Percentiles rank a stretch among this genome's conserved stretches.
These are phyloP conservation scores for Limnephilus marmoratus DNA, from an alignment of 2,888 invertebrate species.

Conservation along the genomic window DNA sequence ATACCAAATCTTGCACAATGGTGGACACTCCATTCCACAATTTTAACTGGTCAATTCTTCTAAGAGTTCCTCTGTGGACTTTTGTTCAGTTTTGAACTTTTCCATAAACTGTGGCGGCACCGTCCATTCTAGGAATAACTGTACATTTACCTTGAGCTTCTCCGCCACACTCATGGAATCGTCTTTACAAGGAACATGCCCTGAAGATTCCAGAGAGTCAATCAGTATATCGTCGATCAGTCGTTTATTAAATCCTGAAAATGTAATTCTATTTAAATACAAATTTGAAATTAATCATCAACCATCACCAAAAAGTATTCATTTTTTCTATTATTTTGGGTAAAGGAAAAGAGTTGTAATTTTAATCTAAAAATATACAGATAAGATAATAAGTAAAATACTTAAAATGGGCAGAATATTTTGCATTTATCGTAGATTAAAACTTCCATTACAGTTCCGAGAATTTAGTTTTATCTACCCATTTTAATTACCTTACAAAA, in stretches of 20 bases:
- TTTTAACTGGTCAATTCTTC: conserved; percentile 80
- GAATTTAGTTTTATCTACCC: not conserved
- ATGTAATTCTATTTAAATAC: conserved; percentile 34
- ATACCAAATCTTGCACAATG: not conserved
- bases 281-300: not conserved
- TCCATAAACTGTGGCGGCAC: conserved; percentile 88
- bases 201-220: conserved; percentile 87
- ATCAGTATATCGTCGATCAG: conserved; percentile 89
- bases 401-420: not conserved
- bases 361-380: not conserved
- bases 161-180: conserved; percentile 78
- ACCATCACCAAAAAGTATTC: not conserved
- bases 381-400: not conserved
- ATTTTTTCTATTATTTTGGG: not conserved
- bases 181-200: conserved; percentile 81
- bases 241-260: conserved; percentile 79
- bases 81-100: conserved; percentile 84
- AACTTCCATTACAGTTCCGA: not conserved
- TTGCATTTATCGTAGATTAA: not conserved
- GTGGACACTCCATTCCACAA: not conserved
- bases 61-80: conserved; percentile 87
- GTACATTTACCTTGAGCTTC: conserved; percentile 85
- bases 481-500: not conserved
- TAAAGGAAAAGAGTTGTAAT: not conserved
- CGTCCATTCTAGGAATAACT: conserved; percentile 87